These are phyloP conservation scores for Galerucella pusilla DNA, from an alignment of 2,888 invertebrate species.

Conservation along the genomic window DNA sequence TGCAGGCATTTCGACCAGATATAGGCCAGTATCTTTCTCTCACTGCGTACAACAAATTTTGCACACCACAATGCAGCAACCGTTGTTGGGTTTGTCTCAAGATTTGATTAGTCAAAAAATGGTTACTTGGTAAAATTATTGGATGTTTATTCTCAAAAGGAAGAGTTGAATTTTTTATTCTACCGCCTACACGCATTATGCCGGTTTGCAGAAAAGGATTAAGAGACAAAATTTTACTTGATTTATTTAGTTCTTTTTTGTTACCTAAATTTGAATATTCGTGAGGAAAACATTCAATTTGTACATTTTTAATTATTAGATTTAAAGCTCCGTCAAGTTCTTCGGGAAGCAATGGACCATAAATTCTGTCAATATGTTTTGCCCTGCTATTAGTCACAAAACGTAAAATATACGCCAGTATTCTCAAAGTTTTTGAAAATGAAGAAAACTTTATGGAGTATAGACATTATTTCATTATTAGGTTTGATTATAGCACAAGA, in stretches of 20 bases:
- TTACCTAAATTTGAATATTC: neutral
- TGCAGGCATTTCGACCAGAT: too few relatives aligned
- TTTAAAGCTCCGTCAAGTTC: neutral
- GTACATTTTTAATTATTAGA: neutral
- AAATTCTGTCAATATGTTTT: neutral
- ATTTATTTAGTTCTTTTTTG: neutral
- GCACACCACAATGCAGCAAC: neutral
- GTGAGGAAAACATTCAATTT: neutral
- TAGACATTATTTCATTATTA: too few relatives aligned
- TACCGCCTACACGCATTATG: neutral
- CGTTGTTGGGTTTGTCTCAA: neutral
- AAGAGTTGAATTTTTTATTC: neutral
- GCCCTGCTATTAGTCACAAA: too few relatives aligned
- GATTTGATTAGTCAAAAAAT: neutral
- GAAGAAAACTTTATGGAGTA: too few relatives aligned
- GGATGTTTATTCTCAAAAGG: neutral
- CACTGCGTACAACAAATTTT: neutral
- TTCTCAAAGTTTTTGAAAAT: too few relatives aligned
- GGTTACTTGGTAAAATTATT: neutral
- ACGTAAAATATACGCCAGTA: too few relatives aligned
- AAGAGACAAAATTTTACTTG: neutral
- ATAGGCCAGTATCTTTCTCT: too few relatives aligned
- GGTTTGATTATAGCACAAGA: too few relatives aligned
- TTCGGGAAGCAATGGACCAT: neutral
- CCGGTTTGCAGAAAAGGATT: neutral